These are phyloP conservation scores for Sycophila texana DNA, from an alignment of 2,888 invertebrate species.

Conservation along the genomic window DNA sequence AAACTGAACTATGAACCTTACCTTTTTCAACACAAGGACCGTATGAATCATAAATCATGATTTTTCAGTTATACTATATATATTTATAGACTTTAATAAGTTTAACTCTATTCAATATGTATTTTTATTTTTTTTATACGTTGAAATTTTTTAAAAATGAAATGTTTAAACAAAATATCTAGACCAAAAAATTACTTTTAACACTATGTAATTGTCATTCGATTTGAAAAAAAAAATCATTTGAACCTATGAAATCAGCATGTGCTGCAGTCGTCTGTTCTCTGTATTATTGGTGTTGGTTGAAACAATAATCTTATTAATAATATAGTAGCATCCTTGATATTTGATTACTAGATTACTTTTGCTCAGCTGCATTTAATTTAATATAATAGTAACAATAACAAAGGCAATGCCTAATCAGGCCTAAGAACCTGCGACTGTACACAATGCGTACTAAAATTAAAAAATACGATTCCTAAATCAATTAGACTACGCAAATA, in stretches of 20 bases:
- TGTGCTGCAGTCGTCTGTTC: conserved; percentile 50
- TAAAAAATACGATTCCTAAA: conserved; percentile 64
- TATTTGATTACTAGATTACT: no score
- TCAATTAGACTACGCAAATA: conserved; percentile 58
- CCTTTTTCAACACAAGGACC: conserved; percentile 20
- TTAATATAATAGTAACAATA: conserved; percentile 36
- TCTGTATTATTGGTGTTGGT: conserved; percentile 11
- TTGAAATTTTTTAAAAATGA: conserved; percentile 62
- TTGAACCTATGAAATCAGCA: conserved; percentile 12
- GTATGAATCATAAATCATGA: conserved; percentile 47
- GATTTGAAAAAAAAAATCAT: conserved; percentile 31
- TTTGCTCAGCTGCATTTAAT: conserved; percentile 35
- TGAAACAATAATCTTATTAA: not conserved
- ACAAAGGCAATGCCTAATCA: conserved; percentile 30
- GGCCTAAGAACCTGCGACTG: conserved; percentile 64
- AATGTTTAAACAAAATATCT: conserved; percentile 49
- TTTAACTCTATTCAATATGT: conserved; percentile 67
- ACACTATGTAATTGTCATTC: conserved; percentile 38
- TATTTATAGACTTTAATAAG: conserved; percentile 67
- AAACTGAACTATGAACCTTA: conserved; percentile 31
- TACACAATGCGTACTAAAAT: conserved; percentile 59
- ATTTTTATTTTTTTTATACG: conserved; percentile 67
- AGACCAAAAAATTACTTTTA: conserved; percentile 51
- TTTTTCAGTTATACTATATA: conserved; percentile 43
- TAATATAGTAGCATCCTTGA: no score